Base-by-base conservation (phyloP, 2,888 invertebrate species). In the Sarcophaga carnaria region DNA sequence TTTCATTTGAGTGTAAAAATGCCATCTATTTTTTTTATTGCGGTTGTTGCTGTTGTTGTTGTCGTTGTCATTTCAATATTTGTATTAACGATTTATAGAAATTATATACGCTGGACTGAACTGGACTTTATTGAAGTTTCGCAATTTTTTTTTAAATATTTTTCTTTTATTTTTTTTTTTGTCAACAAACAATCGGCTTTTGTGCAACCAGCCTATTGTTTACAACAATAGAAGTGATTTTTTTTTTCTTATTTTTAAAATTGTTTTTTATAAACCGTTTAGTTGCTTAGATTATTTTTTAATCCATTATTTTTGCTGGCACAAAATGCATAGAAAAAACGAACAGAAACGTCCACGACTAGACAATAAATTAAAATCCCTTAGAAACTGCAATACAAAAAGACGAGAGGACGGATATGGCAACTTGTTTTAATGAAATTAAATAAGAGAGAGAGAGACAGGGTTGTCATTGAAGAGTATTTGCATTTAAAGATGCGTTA, bases 301-400 rank as follows among this genome's bases (percentile, higher is more conserved):
- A 83, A 83, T 83, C 83, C 83, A 83, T 78, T 83, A 83, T 78
- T 72, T 54, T 78, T 72, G 77, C 66, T 71, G 27, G 14, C 54
- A 17, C 54, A 54, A 54, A 54, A 10, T 54, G 17, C 54, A 54
- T 54, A 54, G 17, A 54, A 25, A 64, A 82, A 60, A 47, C 17
- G 27, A n/a, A 76, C 49, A 71, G 37, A 37, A 37, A 59, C 63
- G 47, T 45, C 37, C 37, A 67, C 67, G 45, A 84, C 84, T 70
- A 85, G 76, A 85, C 76, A 76, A 76, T 80, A 85, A 80, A 85
- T 72, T 72, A 71, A 85, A 85, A 77, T 80, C 71, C 75, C 84
- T 71, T 85, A 67, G 76, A 80, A 85, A 80, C 71, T 77, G 49
- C 25, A 63, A 63, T 8, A 37, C 54, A 71, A 69, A 45, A 67